A percentile compares a stretch with the other conserved stretches of the same genome.
These are phyloP conservation scores for Hystrix cristata DNA, from an alignment of 2,113 vertebrate species.

Conservation along the genomic window DNA sequence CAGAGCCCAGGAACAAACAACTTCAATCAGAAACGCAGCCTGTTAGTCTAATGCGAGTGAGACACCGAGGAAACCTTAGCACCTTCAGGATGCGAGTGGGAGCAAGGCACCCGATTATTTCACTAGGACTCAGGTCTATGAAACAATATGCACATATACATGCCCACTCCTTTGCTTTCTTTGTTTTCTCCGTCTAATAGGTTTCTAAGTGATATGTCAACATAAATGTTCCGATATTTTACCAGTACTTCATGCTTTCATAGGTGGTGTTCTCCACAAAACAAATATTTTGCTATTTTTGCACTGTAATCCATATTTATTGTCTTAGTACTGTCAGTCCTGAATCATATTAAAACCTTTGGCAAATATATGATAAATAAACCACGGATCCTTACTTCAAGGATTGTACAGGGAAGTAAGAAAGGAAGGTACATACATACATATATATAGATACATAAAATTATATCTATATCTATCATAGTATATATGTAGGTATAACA, in stretches of 20 bases:
- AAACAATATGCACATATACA: neutral
- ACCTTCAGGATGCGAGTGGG: neutral
- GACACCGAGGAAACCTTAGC: neutral
- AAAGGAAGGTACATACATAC: neutral
- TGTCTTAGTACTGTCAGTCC: neutral
- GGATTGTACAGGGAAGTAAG: neutral
- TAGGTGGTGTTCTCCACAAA: neutral
- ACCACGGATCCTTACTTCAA: neutral
- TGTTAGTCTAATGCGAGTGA: neutral
- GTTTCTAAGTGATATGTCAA: neutral
- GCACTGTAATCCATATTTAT: neutral
- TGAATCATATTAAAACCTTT: neutral
- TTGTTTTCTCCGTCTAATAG: neutral
- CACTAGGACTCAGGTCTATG: neutral
- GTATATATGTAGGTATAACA: neutral
- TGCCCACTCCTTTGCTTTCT: neutral
- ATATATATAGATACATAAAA: too few relatives aligned
- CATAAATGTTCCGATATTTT: neutral
- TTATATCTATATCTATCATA: neutral
- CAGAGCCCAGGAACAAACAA: conserved; percentile 65
- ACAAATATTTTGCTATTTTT: conserved; percentile 13
- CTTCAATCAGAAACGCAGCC: neutral
- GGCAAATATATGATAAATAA: neutral
- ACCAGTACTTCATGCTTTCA: neutral
- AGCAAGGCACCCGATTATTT: neutral